phyloP scores from a whole-genome alignment of 2,113 vertebrate genomes.

The Brachyhypopomus gauderio region DNA sequence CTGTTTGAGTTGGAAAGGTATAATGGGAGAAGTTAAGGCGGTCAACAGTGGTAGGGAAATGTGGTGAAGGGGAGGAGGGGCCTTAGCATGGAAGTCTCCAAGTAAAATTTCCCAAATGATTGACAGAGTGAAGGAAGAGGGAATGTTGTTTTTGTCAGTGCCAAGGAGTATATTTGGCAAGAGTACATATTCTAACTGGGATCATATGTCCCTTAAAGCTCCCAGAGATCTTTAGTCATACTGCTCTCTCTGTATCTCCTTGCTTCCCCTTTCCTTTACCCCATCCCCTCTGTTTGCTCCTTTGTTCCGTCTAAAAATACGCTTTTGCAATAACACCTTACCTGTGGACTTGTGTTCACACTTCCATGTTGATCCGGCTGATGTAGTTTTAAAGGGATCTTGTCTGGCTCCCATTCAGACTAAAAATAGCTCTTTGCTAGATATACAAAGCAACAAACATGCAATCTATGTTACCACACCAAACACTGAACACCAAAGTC shows the following conservation, averaged over 20 bases:
- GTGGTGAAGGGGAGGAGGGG: conserved; percentile 57
- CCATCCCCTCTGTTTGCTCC: neutral
- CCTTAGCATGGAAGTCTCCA: conserved; percentile 50
- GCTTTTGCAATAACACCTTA: conserved; percentile 25
- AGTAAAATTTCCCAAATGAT: conserved; percentile 62
- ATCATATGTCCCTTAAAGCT: conserved; percentile 55
- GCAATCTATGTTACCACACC: neutral
- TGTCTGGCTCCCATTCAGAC: conserved; percentile 31
- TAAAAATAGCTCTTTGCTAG: conserved; percentile 36
- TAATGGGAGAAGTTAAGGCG: conserved; percentile 69
- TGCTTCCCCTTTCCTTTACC: neutral
- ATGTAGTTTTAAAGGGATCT: conserved; percentile 29
- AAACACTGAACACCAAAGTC: neutral
- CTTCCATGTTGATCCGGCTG: conserved; percentile 34
- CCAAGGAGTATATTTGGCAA: conserved; percentile 55
- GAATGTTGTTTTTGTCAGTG: conserved; percentile 51
- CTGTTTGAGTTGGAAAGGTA: conserved; percentile 73
- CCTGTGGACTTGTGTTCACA: conserved; percentile 19
- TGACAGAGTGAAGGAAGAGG: conserved; percentile 40
- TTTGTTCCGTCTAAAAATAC: conserved; percentile 39
- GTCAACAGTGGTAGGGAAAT: conserved; percentile 48
- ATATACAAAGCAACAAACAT: conserved; percentile 15
- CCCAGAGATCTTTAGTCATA: conserved; percentile 17
- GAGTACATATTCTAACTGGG: conserved; percentile 58
- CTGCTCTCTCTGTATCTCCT: conserved; percentile 28